Percentiles rank a stretch among this genome's conserved stretches.
Conservation (phyloP, 2,113 vertebrate species). For the Tichodroma muraria region DNA sequence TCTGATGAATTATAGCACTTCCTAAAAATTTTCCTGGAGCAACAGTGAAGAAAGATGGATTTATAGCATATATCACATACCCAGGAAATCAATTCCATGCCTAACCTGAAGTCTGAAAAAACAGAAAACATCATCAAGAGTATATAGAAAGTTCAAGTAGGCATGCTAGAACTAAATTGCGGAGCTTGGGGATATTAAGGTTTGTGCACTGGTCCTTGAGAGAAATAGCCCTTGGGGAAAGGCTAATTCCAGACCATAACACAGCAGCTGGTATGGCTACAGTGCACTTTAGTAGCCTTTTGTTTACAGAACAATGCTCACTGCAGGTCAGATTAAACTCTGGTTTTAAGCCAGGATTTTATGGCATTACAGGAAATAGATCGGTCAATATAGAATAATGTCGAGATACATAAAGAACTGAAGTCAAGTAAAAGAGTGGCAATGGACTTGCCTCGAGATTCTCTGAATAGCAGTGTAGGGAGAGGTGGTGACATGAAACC, state of each 20-base stretch:
- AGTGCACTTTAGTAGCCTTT: neutral
- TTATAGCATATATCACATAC: neutral
- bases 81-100: neutral
- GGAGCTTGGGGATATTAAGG: neutral
- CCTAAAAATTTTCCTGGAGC: neutral
- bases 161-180: neutral
- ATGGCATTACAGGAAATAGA: neutral
- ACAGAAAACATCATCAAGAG: neutral
- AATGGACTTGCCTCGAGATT: neutral
- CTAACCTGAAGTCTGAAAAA: neutral
- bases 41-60: neutral
- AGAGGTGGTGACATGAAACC: neutral
- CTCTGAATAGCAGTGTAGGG: neutral
- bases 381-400: neutral
- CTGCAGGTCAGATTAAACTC: neutral
- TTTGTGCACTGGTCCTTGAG: neutral
- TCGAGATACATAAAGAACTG: neutral
- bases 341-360: slow-evolving; percentile 22
- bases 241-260: neutral
- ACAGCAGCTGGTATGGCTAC: neutral
- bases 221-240: neutral
- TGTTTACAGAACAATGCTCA: slow-evolving; percentile 10
- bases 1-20: neutral
- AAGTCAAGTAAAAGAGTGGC: neutral
- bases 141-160: neutral